These are phyloP conservation scores for Tachina grossa DNA, from an alignment of 2,888 invertebrate genomes.

Conservation along the genomic window DNA sequence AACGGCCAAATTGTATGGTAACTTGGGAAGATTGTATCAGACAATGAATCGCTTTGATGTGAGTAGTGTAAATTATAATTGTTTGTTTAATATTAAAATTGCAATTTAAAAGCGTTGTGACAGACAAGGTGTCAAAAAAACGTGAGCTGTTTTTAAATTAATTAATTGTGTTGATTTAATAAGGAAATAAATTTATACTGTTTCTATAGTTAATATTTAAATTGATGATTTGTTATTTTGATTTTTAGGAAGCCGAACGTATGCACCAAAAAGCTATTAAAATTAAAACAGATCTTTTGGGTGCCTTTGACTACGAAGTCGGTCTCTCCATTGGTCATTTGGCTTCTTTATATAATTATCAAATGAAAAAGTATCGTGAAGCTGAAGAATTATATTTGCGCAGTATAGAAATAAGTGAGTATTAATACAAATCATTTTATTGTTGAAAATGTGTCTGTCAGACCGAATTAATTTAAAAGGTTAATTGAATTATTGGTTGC, in stretches of 20 bases:
- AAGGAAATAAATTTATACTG: slow-evolving; percentile 1
- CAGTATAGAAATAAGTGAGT: slow-evolving; percentile 94
- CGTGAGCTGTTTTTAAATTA: slow-evolving; percentile 31
- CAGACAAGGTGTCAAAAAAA: neutral
- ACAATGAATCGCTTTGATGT: slow-evolving; percentile 94
- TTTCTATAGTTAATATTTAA: neutral
- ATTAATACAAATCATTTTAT: neutral
- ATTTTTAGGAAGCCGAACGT: slow-evolving; percentile 90
- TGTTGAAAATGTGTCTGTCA: neutral
- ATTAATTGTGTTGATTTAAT: slow-evolving; percentile 6
- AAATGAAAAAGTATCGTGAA: slow-evolving; percentile 93
- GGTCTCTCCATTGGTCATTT: slow-evolving; percentile 96
- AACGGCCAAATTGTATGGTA: slow-evolving; percentile 98
- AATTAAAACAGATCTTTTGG: slow-evolving; percentile 94
- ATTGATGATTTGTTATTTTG: neutral
- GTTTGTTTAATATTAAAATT: neutral
- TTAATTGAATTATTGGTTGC: slow-evolving; percentile 1
- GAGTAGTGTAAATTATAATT: slow-evolving; percentile 65
- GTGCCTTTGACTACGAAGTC: slow-evolving; percentile 94
- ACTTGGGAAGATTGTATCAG: slow-evolving; percentile 96
- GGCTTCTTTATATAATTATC: slow-evolving; percentile 97
- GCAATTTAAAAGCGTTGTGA: slow-evolving; percentile 14
- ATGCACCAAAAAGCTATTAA: slow-evolving; percentile 97
- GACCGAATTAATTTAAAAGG: neutral
- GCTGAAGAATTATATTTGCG: slow-evolving; percentile 94